Percentiles rank a stretch among this genome's conserved stretches.
Evolutionary conservation across 1,140 invertebrate genomes (phyloP).

Genomic region (Pseudomyrmex flavicornis): DNA sequence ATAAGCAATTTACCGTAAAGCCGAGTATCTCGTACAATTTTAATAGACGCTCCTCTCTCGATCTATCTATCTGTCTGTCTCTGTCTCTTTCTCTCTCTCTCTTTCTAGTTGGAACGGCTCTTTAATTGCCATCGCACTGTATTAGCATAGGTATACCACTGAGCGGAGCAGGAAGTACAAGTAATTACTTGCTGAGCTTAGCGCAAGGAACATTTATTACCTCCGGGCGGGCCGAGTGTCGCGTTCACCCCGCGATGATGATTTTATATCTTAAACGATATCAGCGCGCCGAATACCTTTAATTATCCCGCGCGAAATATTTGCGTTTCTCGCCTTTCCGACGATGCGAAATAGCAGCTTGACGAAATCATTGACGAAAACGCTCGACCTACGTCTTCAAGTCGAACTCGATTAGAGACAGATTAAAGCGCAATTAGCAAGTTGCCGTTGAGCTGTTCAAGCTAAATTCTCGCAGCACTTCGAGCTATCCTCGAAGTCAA

Average conservation of each 20-base stretch:
- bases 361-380: conserved; percentile 16
- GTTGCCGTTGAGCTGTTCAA: conserved; percentile 60
- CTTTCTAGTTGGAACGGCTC: conserved; percentile 29
- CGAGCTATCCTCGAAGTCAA: conserved; percentile 53
- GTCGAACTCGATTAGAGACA: conserved; percentile 49
- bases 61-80: too few relatives aligned
- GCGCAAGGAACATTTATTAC: conserved; percentile 51
- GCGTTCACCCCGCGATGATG: conserved; percentile 40
- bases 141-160: conserved; percentile 58
- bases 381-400: conserved; percentile 18
- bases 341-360: conserved; percentile 15
- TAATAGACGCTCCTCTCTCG: conserved; percentile 18
- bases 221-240: conserved; percentile 41
- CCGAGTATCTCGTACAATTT: conserved; percentile 37
- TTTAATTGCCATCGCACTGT: conserved; percentile 52
- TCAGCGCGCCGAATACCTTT: conserved; percentile 24
- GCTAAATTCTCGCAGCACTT: conserved; percentile 51
- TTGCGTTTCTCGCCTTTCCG: neutral
- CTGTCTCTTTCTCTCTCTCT: too few relatives aligned
- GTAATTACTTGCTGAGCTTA: conserved; percentile 61
- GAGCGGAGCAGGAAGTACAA: conserved; percentile 51
- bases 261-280: conserved; percentile 62
- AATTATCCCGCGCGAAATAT: conserved; percentile 27
- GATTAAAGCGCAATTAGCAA: conserved; percentile 61
- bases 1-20: conserved; percentile 28